These are phyloP conservation scores for Holothuria glaberrima DNA, from an alignment of 35 echinoderm and acorn worm genomes.

Conservation along the genomic window DNA sequence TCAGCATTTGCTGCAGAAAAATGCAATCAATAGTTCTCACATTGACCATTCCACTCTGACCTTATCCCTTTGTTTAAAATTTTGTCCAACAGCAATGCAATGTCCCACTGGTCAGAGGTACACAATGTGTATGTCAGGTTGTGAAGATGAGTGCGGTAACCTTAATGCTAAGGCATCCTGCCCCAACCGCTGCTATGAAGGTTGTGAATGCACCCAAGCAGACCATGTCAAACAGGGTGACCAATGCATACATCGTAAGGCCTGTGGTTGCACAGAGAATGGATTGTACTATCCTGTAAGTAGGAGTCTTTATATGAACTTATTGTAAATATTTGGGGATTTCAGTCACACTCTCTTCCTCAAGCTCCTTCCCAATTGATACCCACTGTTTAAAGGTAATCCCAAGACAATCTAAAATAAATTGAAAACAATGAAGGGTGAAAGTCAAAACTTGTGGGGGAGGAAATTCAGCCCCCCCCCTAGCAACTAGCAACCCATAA, in stretches of 20 bases:
- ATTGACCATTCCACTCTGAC: no score
- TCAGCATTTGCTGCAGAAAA: no score
- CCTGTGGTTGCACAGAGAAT: conserved; percentile 38
- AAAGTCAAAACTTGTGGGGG: no score
- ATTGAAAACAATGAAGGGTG: no score
- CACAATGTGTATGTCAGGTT: conserved; percentile 39
- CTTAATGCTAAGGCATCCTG: conserved; percentile 5
- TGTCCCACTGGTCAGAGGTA: conserved; percentile 44
- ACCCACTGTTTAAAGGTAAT: no score
- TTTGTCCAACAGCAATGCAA: conserved; percentile 35
- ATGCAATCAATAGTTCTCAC: no score
- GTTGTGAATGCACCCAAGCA: conserved; percentile 33
- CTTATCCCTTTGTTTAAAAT: no score
- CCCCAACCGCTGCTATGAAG: conserved; percentile 44
- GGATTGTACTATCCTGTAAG: conserved; percentile 52
- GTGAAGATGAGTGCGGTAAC: conserved; percentile 41
- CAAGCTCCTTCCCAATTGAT: no score
- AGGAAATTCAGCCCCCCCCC: no score
- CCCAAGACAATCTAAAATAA: no score
- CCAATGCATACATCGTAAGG: conserved; percentile 27
- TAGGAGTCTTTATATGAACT: neutral
- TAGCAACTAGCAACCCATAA: no score
- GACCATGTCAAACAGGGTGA: conserved; percentile 49
- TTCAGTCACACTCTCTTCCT: neutral
- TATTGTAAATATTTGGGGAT: no score